A percentile compares a stretch with the other conserved stretches of the same genome.
Evolutionary conservation across 2,113 vertebrate genomes (phyloP).

Genomic region (Hemiscyllium ocellatum): DNA sequence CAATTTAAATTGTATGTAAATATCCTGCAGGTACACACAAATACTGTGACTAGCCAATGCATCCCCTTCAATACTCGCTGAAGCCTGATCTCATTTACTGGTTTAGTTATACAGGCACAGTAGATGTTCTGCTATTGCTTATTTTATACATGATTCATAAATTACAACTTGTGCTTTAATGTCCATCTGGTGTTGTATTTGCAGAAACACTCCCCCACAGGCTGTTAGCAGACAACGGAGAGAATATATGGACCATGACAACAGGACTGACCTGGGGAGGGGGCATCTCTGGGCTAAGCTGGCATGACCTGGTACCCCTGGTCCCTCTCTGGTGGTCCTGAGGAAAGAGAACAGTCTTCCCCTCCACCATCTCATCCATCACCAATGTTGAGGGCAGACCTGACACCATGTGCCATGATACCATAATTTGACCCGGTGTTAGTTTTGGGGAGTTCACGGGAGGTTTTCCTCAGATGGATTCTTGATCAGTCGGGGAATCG

Average conservation of each 20-base stretch:
- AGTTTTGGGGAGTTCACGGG: no score
- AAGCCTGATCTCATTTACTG: background rate
- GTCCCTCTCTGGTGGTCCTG: no score
- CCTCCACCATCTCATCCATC: no score
- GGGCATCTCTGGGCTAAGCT: no score
- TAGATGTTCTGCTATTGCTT: background rate
- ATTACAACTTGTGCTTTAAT: background rate
- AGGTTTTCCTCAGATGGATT: no score
- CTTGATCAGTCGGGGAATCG: no score
- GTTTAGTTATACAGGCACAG: background rate
- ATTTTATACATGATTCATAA: background rate
- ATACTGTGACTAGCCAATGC: background rate
- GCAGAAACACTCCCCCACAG: background rate
- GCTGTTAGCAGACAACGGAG: no score
- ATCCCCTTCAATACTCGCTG: background rate
- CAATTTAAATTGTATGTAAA: constrained; percentile 13
- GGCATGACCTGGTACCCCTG: no score
- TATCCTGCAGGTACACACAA: background rate
- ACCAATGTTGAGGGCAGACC: background rate
- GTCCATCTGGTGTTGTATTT: background rate
- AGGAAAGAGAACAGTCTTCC: no score
- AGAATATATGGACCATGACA: no score
- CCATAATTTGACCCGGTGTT: no score
- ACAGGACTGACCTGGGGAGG: no score
- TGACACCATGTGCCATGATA: background rate